These are phyloP conservation scores for Lasioglossum lativentre DNA, from an alignment of 2,888 invertebrate species.

Conservation along the genomic window DNA sequence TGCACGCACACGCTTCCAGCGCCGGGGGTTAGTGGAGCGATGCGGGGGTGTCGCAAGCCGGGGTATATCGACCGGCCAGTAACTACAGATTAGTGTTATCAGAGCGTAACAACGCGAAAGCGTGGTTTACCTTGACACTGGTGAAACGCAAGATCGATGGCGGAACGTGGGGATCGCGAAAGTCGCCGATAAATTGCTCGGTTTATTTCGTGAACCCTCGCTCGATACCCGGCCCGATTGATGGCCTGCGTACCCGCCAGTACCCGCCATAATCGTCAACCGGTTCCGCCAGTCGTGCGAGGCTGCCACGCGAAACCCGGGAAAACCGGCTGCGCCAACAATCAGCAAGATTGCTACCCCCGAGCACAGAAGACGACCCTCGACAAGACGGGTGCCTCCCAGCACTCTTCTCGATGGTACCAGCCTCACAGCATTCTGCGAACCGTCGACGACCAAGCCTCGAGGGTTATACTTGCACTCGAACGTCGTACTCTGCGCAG, in stretches of 20 bases:
- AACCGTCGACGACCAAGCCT: neutral
- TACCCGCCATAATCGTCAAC: neutral
- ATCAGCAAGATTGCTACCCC: neutral
- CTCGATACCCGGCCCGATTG: constrained; percentile 6
- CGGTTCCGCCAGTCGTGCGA: neutral
- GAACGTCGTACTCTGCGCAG: neutral
- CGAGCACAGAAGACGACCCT: neutral
- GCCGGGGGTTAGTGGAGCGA: neutral
- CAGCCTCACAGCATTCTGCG: neutral
- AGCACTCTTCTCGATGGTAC: neutral
- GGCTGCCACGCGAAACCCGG: neutral
- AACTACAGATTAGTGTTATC: constrained; percentile 84
- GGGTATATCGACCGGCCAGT: constrained; percentile 79
- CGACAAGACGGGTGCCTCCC: neutral
- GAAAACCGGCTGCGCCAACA: neutral
- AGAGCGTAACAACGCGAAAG: constrained; percentile 83
- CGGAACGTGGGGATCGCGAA: constrained; percentile 54
- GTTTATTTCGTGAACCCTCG: constrained; percentile 49
- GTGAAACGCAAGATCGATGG: constrained; percentile 79
- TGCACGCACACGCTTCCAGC: neutral
- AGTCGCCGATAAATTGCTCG: constrained; percentile 64
- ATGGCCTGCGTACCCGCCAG: neutral
- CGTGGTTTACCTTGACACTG: constrained; percentile 84
- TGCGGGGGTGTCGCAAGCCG: constrained; percentile 37
- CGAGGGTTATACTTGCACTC: constrained; percentile 9